Percentiles rank a stretch among this genome's conserved stretches.
phyloP scores from a whole-genome alignment of 2,888 invertebrate genomes.

The Itoplectis maculator region DNA sequence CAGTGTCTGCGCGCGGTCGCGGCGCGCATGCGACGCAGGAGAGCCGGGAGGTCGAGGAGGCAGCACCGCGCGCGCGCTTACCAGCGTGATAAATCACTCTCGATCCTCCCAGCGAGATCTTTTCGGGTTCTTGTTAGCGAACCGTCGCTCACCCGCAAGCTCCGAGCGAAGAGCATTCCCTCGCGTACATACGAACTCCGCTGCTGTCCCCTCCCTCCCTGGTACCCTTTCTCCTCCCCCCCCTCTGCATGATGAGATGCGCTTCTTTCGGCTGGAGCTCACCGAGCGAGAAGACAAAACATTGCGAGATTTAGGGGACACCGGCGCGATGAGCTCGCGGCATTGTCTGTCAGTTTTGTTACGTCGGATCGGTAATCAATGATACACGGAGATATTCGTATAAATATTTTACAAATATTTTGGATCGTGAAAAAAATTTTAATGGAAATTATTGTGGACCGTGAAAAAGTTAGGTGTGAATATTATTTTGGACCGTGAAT shows the following conservation, averaged over 20 bases:
- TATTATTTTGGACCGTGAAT: no score
- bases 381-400: no score
- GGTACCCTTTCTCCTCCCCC: no score
- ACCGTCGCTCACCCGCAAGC: slow-evolving; percentile 78
- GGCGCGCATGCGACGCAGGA: slow-evolving; percentile 26
- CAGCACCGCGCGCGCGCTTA: slow-evolving; percentile 70
- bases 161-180: slow-evolving; percentile 58
- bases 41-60: slow-evolving; percentile 57
- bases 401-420: background rate
- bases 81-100: slow-evolving; percentile 82
- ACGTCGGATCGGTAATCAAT: background rate
- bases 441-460: background rate
- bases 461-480: no score
- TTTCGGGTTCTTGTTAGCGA: slow-evolving; percentile 82
- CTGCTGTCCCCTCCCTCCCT: no score
- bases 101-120: slow-evolving; percentile 80
- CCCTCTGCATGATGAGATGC: slow-evolving; percentile 75
- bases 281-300: slow-evolving; percentile 76
- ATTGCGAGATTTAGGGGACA: slow-evolving; percentile 81
- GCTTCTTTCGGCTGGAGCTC: slow-evolving; percentile 75
- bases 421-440: no score
- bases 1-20: slow-evolving; percentile 35
- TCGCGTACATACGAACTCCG: slow-evolving; percentile 57
- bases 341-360: slow-evolving; percentile 21
- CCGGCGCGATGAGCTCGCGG: slow-evolving; percentile 75